A percentile compares a stretch with the other conserved stretches of the same genome.
Evolutionary conservation across 1,140 invertebrate genomes (phyloP).

Genomic region (Sycophaga agraensis): DNA sequence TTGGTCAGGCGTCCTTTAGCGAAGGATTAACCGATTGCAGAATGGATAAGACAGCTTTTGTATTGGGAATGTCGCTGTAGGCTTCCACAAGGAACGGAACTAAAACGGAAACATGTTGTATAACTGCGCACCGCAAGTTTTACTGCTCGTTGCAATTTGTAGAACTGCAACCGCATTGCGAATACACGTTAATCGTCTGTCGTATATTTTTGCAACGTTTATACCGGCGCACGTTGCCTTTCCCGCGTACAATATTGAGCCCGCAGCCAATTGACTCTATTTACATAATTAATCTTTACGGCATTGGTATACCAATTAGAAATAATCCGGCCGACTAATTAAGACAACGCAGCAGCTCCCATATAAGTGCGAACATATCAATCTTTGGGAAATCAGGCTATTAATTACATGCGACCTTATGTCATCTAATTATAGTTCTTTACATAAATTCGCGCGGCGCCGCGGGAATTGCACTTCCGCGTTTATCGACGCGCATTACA

Average conservation of each 20-base stretch:
- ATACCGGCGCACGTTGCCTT: too few species aligned
- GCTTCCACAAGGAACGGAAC: too few species aligned
- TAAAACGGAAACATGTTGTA: too few species aligned
- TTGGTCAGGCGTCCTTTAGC: too few species aligned
- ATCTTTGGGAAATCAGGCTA: neutral
- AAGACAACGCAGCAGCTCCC: neutral
- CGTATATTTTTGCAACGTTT: neutral
- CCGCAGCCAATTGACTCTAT: neutral
- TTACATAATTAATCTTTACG: constrained; percentile 4
- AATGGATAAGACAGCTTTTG: too few species aligned
- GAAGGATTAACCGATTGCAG: too few species aligned
- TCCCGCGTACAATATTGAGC: too few species aligned
- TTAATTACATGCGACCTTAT: constrained; percentile 1
- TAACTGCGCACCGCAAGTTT: too few species aligned
- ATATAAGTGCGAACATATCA: neutral
- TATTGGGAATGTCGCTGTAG: too few species aligned
- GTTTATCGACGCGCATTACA: neutral
- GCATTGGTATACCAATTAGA: neutral
- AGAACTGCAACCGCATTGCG: neutral
- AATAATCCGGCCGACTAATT: neutral
- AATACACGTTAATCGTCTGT: neutral
- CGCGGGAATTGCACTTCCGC: neutral
- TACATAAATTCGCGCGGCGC: neutral
- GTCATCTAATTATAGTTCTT: constrained; percentile 12
- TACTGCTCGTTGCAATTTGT: too few species aligned